Conservation (phyloP, 2,888 invertebrate species). For the Latrodectus hesperus region DNA sequence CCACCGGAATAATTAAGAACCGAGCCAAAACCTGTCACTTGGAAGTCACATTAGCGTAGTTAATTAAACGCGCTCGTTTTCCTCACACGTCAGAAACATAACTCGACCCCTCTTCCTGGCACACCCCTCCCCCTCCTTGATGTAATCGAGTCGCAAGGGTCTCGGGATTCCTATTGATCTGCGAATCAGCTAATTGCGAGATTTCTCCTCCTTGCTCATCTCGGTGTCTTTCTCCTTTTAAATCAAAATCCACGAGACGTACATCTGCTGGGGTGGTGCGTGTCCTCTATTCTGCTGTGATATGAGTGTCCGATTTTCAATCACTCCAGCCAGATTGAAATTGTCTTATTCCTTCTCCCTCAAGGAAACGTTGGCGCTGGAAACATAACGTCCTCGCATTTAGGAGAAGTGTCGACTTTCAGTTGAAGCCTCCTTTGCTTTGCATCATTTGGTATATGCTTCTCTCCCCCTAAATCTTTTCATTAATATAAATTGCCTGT, state of each 20-base stretch:
- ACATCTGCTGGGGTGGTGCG: background rate
- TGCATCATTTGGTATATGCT: too few relatives aligned
- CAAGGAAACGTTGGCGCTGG: too few relatives aligned
- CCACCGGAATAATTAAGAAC: conserved; percentile 52
- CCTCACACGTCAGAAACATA: conserved; percentile 50
- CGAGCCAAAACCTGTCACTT: conserved; percentile 56
- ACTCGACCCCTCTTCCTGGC: conserved; percentile 2
- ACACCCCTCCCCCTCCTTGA: background rate
- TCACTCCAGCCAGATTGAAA: too few relatives aligned
- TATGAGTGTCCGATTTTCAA: too few relatives aligned
- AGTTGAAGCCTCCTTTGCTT: too few relatives aligned
- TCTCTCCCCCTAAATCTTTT: too few relatives aligned
- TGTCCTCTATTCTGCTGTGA: too few relatives aligned
- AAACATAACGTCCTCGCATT: too few relatives aligned
- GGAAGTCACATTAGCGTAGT: conserved; percentile 57
- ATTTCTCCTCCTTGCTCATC: conserved; percentile 13
- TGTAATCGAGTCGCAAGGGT: conserved; percentile 28
- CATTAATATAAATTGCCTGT: too few relatives aligned
- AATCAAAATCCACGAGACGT: conserved; percentile 4
- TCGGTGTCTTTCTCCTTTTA: background rate
- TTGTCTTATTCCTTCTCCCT: too few relatives aligned
- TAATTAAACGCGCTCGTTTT: conserved; percentile 60
- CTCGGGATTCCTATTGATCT: conserved; percentile 25
- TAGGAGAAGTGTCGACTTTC: too few relatives aligned
- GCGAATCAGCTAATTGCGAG: conserved; percentile 31